Evolutionary conservation across 2,113 vertebrate species (phyloP).

Genomic region (Smithornis capensis): DNA sequence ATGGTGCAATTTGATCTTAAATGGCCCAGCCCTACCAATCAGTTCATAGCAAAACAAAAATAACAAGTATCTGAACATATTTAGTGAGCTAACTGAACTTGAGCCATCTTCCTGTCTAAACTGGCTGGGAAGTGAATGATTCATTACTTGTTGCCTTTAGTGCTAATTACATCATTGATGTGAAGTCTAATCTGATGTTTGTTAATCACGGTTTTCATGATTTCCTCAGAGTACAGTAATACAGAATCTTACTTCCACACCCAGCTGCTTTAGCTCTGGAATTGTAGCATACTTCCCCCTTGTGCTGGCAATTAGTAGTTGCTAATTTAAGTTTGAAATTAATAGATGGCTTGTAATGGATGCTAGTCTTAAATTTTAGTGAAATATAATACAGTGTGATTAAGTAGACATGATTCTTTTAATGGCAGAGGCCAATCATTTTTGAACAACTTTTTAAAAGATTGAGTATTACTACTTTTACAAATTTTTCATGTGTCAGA

Average conservation of each 20-base stretch:
- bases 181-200: slow-evolving; percentile 14
- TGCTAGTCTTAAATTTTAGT: neutral
- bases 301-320: slow-evolving; percentile 64
- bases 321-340: slow-evolving; percentile 32
- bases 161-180: neutral
- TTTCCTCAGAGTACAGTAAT: neutral
- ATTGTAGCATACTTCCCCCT: slow-evolving; percentile 56
- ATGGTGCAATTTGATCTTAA: neutral
- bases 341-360: slow-evolving; percentile 4
- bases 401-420: neutral
- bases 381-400: neutral
- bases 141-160: slow-evolving; percentile 4
- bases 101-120: neutral
- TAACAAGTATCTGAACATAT: neutral
- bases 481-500: neutral
- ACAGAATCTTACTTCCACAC: neutral
- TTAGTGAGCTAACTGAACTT: neutral
- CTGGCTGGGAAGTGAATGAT: slow-evolving; percentile 38
- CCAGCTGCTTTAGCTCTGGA: slow-evolving; percentile 13
- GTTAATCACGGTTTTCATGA: neutral
- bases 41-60: neutral
- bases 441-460: neutral
- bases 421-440: neutral
- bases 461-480: neutral
- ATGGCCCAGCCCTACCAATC: neutral